Percentiles rank a stretch among this genome's conserved stretches.
Evolutionary conservation across 1,140 invertebrate species (phyloP).

Genomic region (Neodiprion pinetum): DNA sequence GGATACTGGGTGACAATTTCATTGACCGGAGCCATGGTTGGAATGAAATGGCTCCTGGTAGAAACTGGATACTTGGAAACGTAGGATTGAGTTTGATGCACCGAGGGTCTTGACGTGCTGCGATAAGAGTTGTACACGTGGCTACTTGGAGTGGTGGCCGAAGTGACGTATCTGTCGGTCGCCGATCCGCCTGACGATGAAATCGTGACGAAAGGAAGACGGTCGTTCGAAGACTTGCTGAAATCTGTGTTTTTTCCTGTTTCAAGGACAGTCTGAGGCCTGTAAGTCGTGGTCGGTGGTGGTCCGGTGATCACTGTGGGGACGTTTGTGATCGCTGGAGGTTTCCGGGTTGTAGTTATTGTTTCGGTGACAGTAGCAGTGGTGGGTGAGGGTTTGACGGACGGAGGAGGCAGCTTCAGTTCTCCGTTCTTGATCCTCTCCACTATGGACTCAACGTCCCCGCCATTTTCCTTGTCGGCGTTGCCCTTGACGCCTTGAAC

Average conservation of each 20-base stretch:
- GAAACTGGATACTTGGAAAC: slow-evolving; percentile 33
- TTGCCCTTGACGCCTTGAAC: slow-evolving; percentile 81
- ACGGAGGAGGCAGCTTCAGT: slow-evolving; percentile 76
- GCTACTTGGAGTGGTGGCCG: slow-evolving; percentile 51
- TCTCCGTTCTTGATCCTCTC: slow-evolving; percentile 83
- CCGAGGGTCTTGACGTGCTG: slow-evolving; percentile 22
- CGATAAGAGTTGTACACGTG: slow-evolving; percentile 51
- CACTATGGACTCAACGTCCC: slow-evolving; percentile 80
- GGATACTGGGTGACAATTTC: slow-evolving; percentile 29
- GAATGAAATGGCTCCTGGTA: slow-evolving; percentile 40
- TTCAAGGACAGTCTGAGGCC: slow-evolving; percentile 5
- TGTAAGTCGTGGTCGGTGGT: neutral
- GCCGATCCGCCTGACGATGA: slow-evolving; percentile 49
- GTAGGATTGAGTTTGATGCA: slow-evolving; percentile 24
- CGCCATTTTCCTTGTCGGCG: slow-evolving; percentile 69
- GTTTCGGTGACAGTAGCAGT: slow-evolving; percentile 9
- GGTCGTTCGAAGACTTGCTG: slow-evolving; percentile 28
- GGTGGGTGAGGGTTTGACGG: slow-evolving; percentile 40
- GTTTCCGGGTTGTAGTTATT: slow-evolving; percentile 9
- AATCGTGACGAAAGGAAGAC: slow-evolving; percentile 48
- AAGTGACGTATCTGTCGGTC: slow-evolving; percentile 57
- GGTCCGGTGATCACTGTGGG: slow-evolving; percentile 24
- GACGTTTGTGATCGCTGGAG: slow-evolving; percentile 16
- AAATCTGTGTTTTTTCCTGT: neutral
- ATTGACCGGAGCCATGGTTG: slow-evolving; percentile 39